These are phyloP conservation scores for Petrocephalus schoutedeni DNA, from an alignment of 2,797 vertebrate species.

Conservation along the genomic window DNA sequence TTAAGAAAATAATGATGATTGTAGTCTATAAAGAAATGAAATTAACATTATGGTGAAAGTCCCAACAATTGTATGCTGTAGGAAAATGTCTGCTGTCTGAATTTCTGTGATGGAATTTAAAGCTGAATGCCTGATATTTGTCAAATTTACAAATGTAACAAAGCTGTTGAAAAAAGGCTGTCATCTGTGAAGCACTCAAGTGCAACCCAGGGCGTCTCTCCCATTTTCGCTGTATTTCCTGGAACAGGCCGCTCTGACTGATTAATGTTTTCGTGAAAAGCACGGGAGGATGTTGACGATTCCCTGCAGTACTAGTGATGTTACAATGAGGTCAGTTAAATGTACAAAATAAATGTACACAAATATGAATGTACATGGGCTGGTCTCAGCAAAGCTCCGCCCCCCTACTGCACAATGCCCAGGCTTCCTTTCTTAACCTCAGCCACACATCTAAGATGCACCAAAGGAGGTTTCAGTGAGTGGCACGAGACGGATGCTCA, in stretches of 20 bases:
- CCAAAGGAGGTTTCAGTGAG: not conserved
- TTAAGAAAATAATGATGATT: not conserved
- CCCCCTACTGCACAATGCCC: not conserved
- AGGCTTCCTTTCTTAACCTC: not conserved
- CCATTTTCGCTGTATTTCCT: not conserved
- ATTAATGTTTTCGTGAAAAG: not conserved
- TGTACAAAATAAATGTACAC: not conserved
- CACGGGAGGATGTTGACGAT: not conserved
- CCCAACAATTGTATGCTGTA: not conserved
- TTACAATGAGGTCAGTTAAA: not conserved
- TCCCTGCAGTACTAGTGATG: not conserved
- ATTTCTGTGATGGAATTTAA: not conserved
- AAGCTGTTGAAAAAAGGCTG: not conserved
- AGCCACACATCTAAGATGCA: not conserved
- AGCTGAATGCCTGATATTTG: not conserved
- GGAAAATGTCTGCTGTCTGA: not conserved
- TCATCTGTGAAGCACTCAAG: not conserved
- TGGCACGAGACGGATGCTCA: not conserved
- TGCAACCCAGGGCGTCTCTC: not conserved
- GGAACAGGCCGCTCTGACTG: not conserved
- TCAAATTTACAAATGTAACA: not conserved
- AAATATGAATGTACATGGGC: not conserved
- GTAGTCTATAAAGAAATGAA: not conserved
- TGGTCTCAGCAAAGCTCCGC: not conserved
- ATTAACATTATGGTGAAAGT: not conserved